Conservation (phyloP, 2,797 vertebrate genomes). For the Gallinago solitaria region DNA sequence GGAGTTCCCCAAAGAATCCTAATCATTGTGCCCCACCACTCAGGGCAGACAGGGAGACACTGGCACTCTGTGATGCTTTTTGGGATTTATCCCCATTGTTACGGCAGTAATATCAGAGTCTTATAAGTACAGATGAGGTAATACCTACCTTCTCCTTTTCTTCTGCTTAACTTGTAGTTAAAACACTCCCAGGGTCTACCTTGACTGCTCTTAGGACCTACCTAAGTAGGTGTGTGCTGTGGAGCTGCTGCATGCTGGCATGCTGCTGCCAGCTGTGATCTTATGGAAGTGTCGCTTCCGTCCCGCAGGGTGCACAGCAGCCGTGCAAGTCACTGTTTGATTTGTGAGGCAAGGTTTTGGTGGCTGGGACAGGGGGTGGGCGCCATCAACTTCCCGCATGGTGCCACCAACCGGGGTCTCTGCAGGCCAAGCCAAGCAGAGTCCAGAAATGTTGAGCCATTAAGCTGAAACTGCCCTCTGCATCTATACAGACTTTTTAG, state of each 20-base stretch:
- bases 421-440: neutral
- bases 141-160: neutral
- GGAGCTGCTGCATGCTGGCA: neutral
- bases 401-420: neutral
- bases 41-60: neutral
- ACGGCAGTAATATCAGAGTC: neutral
- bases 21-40: neutral
- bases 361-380: rapidly evolving
- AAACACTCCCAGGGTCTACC: neutral
- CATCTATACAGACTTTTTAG: neutral
- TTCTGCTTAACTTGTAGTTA: neutral
- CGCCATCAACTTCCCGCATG: rapidly evolving
- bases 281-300: rapidly evolving
- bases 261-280: neutral
- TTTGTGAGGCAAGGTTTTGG: neutral
- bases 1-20: neutral
- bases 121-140: neutral
- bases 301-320: neutral
- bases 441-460: rapidly evolving
- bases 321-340: neutral
- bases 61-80: neutral
- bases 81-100: neutral
- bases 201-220: neutral
- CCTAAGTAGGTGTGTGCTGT: neutral
- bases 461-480: neutral